Evolutionary conservation across 2,888 invertebrate species (phyloP), one percentile per base, ranked within the genome.

Genomic region (Leucania comma): DNA sequence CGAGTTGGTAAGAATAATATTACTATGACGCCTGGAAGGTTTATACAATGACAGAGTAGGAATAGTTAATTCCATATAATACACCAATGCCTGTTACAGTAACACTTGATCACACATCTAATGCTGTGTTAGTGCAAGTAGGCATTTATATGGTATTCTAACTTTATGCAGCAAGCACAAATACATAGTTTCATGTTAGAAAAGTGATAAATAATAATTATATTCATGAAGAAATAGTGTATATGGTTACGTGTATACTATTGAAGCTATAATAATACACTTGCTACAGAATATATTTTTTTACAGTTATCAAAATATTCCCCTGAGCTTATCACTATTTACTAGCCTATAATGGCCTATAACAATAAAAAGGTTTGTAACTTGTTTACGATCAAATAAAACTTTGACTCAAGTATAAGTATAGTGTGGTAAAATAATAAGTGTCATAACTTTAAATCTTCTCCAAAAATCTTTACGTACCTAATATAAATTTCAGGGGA

Each of bases 21-120:
- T 70, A 64, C 56, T 53, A 72, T 62, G 66, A 69, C 42, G 59
- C 54, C 65, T 68, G 57, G 24, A 73, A 76, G 67, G 71, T 78
- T 69, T 20, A 56, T 82, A 78, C 61, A 81, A 35, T 35, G 22
- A 68, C 56, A 81, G 63, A 42, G 10, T 14, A 57, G 38, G 56
- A 78, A 72, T 20, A 26, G 4, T 24, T 64, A 0, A 14, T 72
- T 38, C 22, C 26, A 46, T 51, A 59, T 26, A 35, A 17, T 48
- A 69, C 3, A 24, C 9, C 42, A 46, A 57, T n/a, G 8, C 57
- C 22, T 35, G 22, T 57, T 35, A 35, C 32, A 22, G 8, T 57
- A 57, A 22, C 12, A 22, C 22, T 22, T 35, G 22, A n/a, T n/a
- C 8, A 5, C 12, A 57, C 12, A n/a, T 8, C 50, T n/a, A n/a